phyloP scores from a whole-genome alignment of 2,797 vertebrate species.

The Atherinosoma microstoma region DNA sequence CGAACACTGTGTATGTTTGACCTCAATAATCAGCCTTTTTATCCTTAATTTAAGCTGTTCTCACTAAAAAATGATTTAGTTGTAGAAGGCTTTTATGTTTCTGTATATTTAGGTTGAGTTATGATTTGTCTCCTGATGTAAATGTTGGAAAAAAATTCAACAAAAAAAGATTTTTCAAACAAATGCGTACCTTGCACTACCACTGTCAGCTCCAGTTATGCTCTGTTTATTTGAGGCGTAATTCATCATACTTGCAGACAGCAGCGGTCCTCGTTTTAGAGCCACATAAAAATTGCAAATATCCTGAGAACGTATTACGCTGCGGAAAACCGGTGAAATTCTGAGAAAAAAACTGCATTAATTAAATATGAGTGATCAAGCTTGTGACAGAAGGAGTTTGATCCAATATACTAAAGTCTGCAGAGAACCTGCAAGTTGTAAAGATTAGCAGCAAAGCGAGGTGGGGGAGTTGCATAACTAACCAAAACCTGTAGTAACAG shows the following conservation, averaged over 20 bases:
- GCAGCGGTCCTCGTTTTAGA: not conserved
- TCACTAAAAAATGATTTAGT: not conserved
- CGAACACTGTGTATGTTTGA: not conserved
- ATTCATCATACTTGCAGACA: slow-evolving; percentile 16
- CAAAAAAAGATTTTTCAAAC: not conserved
- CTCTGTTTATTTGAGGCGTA: slow-evolving; percentile 10
- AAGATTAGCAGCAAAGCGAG: not conserved
- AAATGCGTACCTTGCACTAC: not conserved
- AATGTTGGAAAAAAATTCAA: not conserved
- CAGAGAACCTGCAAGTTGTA: not conserved
- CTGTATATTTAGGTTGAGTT: not conserved
- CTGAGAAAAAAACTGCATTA: slow-evolving; percentile 20
- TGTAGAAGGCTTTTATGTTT: not conserved
- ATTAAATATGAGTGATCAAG: slow-evolving; percentile 1
- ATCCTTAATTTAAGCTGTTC: not conserved
- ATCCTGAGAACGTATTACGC: slow-evolving; percentile 10
- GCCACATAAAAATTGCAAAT: slow-evolving; percentile 4
- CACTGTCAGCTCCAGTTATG: not conserved
- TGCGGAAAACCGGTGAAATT: slow-evolving; percentile 15
- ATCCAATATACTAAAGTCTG: not conserved
- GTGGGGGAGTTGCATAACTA: slow-evolving; percentile 4
- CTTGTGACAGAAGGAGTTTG: slow-evolving; percentile 16
- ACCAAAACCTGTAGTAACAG: not conserved
- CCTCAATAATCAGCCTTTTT: slow-evolving; percentile 4
- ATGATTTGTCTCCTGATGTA: not conserved